Evolutionary conservation across 2,797 vertebrate species (phyloP).

Genomic region (Aphelocoma californica): DNA sequence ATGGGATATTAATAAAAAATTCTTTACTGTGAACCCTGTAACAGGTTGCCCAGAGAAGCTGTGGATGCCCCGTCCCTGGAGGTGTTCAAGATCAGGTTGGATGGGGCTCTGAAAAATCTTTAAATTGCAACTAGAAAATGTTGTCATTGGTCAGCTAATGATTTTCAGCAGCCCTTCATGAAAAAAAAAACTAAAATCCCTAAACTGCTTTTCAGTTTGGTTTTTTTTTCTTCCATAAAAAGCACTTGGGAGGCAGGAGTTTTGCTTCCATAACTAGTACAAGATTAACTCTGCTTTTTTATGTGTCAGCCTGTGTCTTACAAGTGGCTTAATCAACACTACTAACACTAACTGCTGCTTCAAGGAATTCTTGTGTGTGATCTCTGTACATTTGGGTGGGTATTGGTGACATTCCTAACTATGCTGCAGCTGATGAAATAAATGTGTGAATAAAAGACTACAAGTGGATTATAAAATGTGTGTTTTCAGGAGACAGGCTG

Average conservation of each 20-base stretch:
- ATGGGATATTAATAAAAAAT: background rate
- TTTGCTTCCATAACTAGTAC: background rate
- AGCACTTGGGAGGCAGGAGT: background rate
- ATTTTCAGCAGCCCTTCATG: background rate
- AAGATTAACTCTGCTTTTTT: background rate
- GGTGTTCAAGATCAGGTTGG: background rate
- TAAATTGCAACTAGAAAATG: background rate
- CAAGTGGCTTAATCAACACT: background rate
- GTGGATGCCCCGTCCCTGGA: background rate
- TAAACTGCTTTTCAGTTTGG: background rate
- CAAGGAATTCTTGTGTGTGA: background rate
- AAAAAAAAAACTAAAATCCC: background rate
- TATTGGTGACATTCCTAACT: background rate
- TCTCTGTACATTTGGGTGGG: background rate
- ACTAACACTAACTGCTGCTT: background rate
- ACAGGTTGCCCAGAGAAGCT: background rate
- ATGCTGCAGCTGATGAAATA: background rate
- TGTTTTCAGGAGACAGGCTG: background rate
- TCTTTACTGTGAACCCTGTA: background rate
- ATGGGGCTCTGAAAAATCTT: background rate
- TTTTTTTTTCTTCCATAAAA: background rate
- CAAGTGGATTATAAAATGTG: background rate
- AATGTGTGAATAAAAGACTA: background rate
- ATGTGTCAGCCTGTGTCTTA: background rate
- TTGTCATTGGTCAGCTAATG: background rate